These are phyloP conservation scores for Orientallactaga bullata DNA, from an alignment of 2,113 vertebrate species.

Conservation along the genomic window DNA sequence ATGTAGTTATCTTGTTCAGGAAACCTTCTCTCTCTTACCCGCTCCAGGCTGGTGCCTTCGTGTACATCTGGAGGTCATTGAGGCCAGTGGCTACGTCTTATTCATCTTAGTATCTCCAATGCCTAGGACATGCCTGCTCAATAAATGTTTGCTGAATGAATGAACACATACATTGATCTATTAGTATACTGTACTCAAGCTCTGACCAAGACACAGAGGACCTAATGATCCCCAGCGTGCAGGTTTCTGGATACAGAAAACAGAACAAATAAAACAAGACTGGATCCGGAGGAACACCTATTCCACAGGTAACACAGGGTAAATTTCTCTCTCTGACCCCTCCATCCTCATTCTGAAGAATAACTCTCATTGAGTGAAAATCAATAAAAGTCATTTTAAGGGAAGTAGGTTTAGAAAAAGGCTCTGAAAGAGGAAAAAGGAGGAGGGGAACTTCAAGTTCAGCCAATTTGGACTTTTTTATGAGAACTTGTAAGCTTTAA, in stretches of 20 bases:
- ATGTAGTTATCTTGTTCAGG: constrained; percentile 54
- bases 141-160: constrained; percentile 85
- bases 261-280: constrained; percentile 80
- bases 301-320: constrained; percentile 81
- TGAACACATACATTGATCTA: constrained; percentile 84
- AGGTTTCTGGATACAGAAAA: constrained; percentile 77
- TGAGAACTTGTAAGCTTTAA: constrained; percentile 67
- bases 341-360: constrained; percentile 83
- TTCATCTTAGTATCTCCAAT: constrained; percentile 79
- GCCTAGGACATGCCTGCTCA: constrained; percentile 80
- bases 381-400: constrained; percentile 85
- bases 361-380: constrained; percentile 84
- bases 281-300: constrained; percentile 70
- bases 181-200: constrained; percentile 82
- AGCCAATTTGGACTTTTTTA: constrained; percentile 72
- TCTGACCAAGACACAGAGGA: constrained; percentile 79
- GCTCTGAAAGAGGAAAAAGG: constrained; percentile 66
- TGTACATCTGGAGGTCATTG: constrained; percentile 70
- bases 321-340: constrained; percentile 82
- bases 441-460: constrained; percentile 73
- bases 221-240: constrained; percentile 69
- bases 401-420: constrained; percentile 83
- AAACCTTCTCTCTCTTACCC: constrained; percentile 62
- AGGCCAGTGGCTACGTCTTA: constrained; percentile 73
- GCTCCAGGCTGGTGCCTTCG: constrained; percentile 42